Conservation (phyloP, 2,113 vertebrate genomes). For the Nycticorax nycticorax region DNA sequence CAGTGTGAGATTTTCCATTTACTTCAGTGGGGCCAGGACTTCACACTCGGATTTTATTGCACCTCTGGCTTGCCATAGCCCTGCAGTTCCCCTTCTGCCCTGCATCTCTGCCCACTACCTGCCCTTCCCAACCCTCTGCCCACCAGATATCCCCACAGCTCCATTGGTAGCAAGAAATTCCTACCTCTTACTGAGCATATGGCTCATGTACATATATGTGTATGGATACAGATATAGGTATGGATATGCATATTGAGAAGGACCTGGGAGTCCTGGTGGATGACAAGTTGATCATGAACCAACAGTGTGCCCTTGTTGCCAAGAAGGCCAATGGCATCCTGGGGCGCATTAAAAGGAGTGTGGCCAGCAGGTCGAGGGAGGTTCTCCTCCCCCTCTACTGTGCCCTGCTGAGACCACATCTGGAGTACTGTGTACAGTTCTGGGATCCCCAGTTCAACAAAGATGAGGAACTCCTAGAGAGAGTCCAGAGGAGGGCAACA, state of each 20-base stretch:
- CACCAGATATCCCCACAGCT: background rate
- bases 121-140: background rate
- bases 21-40: background rate
- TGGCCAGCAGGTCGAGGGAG: too few relatives aligned
- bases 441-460: too few relatives aligned
- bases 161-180: background rate
- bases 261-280: too few relatives aligned
- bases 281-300: too few relatives aligned
- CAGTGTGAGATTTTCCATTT: background rate
- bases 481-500: too few relatives aligned
- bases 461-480: too few relatives aligned
- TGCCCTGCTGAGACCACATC: too few relatives aligned
- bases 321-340: too few relatives aligned
- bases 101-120: background rate
- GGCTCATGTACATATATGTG: accelerated
- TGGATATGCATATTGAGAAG: background rate
- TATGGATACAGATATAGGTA: background rate
- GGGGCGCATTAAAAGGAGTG: too few relatives aligned
- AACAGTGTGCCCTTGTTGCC: too few relatives aligned
- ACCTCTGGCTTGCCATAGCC: background rate
- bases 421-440: too few relatives aligned
- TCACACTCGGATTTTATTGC: background rate
- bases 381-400: too few relatives aligned
- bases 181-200: background rate
- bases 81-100: background rate